Percentiles rank a stretch among this genome's conserved stretches.
Conservation (phyloP, 2,113 vertebrate species). For the Cavia porcellus region DNA sequence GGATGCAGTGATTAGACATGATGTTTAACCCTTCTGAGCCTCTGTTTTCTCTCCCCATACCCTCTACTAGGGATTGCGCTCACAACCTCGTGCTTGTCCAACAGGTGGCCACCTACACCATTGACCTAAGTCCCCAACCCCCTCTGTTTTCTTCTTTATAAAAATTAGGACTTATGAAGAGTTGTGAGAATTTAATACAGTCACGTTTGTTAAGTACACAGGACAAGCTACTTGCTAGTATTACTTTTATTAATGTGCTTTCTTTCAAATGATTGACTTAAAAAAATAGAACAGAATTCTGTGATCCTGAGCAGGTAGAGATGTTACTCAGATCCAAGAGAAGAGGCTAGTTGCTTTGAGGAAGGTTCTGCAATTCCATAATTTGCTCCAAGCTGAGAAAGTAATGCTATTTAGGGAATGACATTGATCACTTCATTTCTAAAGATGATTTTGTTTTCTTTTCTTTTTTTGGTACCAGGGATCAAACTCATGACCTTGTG, state of each 20-base stretch:
- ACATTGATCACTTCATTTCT: not conserved
- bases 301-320: not conserved
- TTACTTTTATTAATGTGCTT: not conserved
- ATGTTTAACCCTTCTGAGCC: slow-evolving; percentile 12
- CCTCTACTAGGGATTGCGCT: no score
- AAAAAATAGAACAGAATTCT: slow-evolving; percentile 26
- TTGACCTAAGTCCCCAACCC: no score
- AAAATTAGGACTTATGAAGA: not conserved
- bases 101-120: no score
- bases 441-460: not conserved
- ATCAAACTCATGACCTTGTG: no score
- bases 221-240: not conserved
- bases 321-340: slow-evolving; percentile 23
- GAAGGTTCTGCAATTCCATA: slow-evolving; percentile 26
- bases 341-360: not conserved
- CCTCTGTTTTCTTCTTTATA: slow-evolving; percentile 47
- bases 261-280: not conserved
- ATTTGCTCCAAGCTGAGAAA: slow-evolving; percentile 22
- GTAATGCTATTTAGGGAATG: not conserved
- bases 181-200: slow-evolving; percentile 14
- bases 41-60: not conserved
- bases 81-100: no score
- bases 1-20: not conserved
- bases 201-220: not conserved
- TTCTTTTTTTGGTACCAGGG: no score